Base-by-base conservation (phyloP, 2,888 invertebrate species). In the Caenorhabditis sinica region DNA sequence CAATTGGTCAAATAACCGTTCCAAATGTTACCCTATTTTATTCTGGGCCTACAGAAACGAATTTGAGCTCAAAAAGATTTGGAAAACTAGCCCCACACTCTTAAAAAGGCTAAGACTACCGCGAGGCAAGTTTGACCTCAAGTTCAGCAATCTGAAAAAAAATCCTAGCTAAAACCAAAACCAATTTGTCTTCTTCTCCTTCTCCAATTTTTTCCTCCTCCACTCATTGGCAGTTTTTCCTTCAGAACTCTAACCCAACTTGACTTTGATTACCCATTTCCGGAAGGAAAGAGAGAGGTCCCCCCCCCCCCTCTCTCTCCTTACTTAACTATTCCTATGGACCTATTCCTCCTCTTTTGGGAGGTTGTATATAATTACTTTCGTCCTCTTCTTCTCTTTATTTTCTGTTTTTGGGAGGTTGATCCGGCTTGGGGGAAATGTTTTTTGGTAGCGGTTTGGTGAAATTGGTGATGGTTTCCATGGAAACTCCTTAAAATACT, bases 201-300 rank as follows among this genome's bases (percentile, higher is more conserved):
- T 11, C 40, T 13, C 40, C 40, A 40, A 9, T 36, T 9, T 4
- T 9, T 36, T 36, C 40, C 6, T 36, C 40, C 6, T 11, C 40
- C 6, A 40, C 40, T 40, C 40, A 51, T 51, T 20, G 51, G 51
- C 51, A 51, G 23, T 60, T 49, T 56, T 71, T 60, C 51, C 30
- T 15, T 2, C 40, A 6, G 11, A 40, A 40, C 13, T 40, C 66
- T 73, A 28, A 36, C 72, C 43, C 74, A 68, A 68, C 30, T 82
- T 73, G 82, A 73, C 74, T 83, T 83, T 83, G 82, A 83, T 83
- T 83, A 83, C 82, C 82, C 82, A 83, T 83, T 83, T 83, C 82
- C 82, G 82, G 66, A 61, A 40, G 13, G 33, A 36, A 36, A 9
- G 33, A 36, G 9, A 9, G 9, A 36, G 13, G 40, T 13, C 13